phyloP scores from a whole-genome alignment of 2,888 invertebrate genomes.

The Hesperia comma region DNA sequence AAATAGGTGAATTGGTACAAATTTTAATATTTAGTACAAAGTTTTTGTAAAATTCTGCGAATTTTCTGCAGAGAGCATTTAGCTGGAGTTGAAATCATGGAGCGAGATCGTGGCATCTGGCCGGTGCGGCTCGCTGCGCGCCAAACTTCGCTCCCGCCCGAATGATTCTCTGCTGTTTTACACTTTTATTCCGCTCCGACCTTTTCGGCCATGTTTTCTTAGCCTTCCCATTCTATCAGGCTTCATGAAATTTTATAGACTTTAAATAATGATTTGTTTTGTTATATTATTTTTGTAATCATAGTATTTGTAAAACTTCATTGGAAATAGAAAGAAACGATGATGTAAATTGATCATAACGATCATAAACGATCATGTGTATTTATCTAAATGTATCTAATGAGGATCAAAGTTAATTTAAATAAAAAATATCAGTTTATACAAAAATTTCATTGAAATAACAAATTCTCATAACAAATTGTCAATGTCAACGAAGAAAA shows the following conservation, averaged over 20 bases:
- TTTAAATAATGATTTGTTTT: no score
- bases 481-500: no score
- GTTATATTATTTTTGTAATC: no score
- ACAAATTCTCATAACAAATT: no score
- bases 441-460: no score
- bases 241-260: neutral
- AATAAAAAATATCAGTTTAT: no score
- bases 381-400: no score
- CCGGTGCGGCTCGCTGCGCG: slow-evolving; percentile 35
- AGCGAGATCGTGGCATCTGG: slow-evolving; percentile 36
- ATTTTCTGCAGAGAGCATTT: slow-evolving; percentile 15
- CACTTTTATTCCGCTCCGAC: slow-evolving; percentile 35
- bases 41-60: slow-evolving; percentile 8
- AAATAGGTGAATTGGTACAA: slow-evolving; percentile 2
- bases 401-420: no score
- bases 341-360: no score
- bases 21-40: slow-evolving; percentile 13
- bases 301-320: no score
- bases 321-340: no score
- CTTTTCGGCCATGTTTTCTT: slow-evolving; percentile 12
- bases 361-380: no score
- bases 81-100: slow-evolving; percentile 17
- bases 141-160: slow-evolving; percentile 36
- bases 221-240: neutral
- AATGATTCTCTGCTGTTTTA: slow-evolving; percentile 41